phyloP scores from a whole-genome alignment of 2,113 vertebrate genomes.

The Melanerpes formicivorus region DNA sequence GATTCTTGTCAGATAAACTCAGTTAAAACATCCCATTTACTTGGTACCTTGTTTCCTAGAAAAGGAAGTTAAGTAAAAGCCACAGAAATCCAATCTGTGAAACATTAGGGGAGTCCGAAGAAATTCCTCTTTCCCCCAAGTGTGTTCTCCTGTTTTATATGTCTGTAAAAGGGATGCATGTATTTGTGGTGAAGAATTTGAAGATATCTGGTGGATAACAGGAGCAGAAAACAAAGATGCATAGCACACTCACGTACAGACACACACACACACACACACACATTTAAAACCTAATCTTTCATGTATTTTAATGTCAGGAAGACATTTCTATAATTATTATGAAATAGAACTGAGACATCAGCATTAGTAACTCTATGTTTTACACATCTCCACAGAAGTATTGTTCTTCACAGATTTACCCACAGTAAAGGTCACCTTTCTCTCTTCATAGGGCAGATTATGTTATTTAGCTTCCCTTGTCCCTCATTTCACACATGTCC shows the following conservation, averaged over 20 bases:
- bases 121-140: conserved; percentile 75
- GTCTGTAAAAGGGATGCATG: conserved; percentile 66
- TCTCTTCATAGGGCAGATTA: not conserved
- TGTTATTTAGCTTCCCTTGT: not conserved
- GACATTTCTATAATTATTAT: not conserved
- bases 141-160: conserved; percentile 81
- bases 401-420: not conserved
- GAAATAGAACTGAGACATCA: not conserved
- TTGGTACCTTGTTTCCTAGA: conserved; percentile 69
- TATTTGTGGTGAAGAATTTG: conserved; percentile 50
- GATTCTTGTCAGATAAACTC: conserved; percentile 65
- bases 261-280: accelerated
- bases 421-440: not conserved
- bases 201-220: not conserved
- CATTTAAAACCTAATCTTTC: not conserved
- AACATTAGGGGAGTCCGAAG: conserved; percentile 73
- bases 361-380: not conserved
- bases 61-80: conserved; percentile 67
- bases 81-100: conserved; percentile 78
- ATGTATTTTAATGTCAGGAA: not conserved
- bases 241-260: not conserved
- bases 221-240: not conserved
- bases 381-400: not conserved
- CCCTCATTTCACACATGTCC: not conserved
- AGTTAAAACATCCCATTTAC: conserved; percentile 65